Base-by-base conservation (phyloP, 2,113 vertebrate genomes). In the Anas platyrhynchos region DNA sequence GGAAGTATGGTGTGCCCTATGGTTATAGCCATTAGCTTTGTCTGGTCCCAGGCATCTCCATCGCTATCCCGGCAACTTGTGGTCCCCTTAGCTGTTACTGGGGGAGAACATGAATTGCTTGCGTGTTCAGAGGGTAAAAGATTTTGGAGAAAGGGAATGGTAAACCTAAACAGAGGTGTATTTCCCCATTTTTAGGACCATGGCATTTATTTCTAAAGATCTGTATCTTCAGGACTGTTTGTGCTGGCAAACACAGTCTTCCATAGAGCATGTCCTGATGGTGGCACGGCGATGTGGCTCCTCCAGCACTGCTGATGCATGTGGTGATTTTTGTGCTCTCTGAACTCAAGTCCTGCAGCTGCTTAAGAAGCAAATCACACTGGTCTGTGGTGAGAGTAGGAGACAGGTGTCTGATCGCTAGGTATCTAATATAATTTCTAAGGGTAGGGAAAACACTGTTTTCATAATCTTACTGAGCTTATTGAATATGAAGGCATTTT, bases 1-100 rank as follows among this genome's bases (percentile, higher is more conserved):
- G 44, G 20, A 52, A n/a, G 26, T 27, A 16, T 20, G 43, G 43
- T 0, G 0, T 52, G 38, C 21, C 5, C 1, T 61, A 3, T 8
- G 6, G 10, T 50, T 4, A 25, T 4, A 63, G 29, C 54, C 6
- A 4, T 0, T 7, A 59, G 21, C 27, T 79, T 38, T 13, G n/a
- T 15, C 41, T 67, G 61, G 23, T 63, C 20, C 44, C 48, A 11
- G 63, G 31, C 63, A 36, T 34, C 7, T 27, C 14, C 11, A 21
- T 18, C 1, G 0, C 52, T n/a, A 29, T 41, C 25, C 46, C 62
- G 69, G 50, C 3, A 38, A 7, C 8, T 62, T 52, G 6, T 13
- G 46, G 36, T 14, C 72, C 5, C 12, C 41, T 6, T 6, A 6
- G 12, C 6, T 34, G 41, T 12, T 61, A 32, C 8, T 58, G 20